Conservation (phyloP, 2,113 vertebrate species). For the Odocoileus hemionus region DNA sequence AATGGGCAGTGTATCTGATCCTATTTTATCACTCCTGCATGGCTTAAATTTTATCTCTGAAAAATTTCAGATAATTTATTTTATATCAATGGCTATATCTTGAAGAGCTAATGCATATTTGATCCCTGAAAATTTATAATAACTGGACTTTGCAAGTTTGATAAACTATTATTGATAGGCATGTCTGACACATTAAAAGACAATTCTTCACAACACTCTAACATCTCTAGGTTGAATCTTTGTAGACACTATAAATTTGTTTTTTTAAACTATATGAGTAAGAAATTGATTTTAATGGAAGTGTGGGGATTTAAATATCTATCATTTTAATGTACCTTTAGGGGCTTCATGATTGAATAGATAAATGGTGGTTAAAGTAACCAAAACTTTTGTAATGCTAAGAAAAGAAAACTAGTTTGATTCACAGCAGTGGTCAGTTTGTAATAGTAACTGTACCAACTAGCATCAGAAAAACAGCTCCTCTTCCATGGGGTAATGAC, state of each 20-base stretch:
- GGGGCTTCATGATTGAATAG: not conserved
- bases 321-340: not conserved
- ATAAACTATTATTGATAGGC: not conserved
- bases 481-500: not conserved
- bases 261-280: not conserved
- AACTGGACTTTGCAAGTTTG: not conserved
- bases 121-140: not conserved
- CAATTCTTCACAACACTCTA: not conserved
- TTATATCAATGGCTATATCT: not conserved
- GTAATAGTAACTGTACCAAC: not conserved
- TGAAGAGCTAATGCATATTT: not conserved
- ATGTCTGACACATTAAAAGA: not conserved
- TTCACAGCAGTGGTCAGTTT: not conserved
- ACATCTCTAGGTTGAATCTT: not conserved
- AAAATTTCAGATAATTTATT: not conserved
- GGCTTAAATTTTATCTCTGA: not conserved
- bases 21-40: not conserved
- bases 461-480: not conserved
- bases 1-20: not conserved
- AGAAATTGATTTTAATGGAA: constrained; percentile 23
- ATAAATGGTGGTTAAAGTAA: not conserved
- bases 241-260: not conserved
- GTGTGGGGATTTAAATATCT: not conserved
- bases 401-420: not conserved
- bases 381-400: not conserved